Conservation (phyloP, 2,888 invertebrate species). For the Homarus gammarus region DNA sequence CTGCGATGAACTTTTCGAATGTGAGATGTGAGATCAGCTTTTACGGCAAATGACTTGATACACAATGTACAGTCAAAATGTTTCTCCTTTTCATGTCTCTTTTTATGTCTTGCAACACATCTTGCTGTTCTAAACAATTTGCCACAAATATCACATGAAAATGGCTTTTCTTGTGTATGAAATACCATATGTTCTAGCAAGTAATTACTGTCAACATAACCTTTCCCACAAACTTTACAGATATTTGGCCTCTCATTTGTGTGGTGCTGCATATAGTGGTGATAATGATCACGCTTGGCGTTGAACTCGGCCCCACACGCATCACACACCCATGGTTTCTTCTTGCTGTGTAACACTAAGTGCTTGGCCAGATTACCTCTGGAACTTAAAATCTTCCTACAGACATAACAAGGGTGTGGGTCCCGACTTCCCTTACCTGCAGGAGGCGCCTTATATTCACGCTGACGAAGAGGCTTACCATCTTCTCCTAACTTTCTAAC, state of each 20-base stretch:
- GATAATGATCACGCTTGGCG: slow-evolving; percentile 67
- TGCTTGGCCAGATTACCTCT: slow-evolving; percentile 75
- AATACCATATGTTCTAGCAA: slow-evolving; percentile 74
- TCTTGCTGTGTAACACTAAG: slow-evolving; percentile 64
- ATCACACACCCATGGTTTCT: slow-evolving; percentile 73
- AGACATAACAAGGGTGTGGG: slow-evolving; percentile 70
- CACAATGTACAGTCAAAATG: slow-evolving; percentile 68
- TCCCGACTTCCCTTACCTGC: slow-evolving; percentile 60
- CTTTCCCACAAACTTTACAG: slow-evolving; percentile 74
- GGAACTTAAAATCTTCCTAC: slow-evolving; percentile 73
- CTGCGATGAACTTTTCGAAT: slow-evolving; percentile 46
- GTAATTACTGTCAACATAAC: slow-evolving; percentile 68
- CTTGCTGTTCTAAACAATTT: slow-evolving; percentile 69
- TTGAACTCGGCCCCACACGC: slow-evolving; percentile 71
- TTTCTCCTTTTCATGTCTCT: slow-evolving; percentile 68
- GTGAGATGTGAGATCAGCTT: slow-evolving; percentile 69
- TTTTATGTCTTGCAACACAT: slow-evolving; percentile 68
- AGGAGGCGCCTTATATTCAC: slow-evolving; percentile 9
- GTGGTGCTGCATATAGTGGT: slow-evolving; percentile 71
- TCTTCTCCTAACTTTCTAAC: slow-evolving; percentile 32
- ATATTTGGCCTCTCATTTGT: slow-evolving; percentile 68
- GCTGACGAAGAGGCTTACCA: slow-evolving; percentile 20
- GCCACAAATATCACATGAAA: slow-evolving; percentile 70
- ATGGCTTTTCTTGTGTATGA: slow-evolving; percentile 65
- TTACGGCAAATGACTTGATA: slow-evolving; percentile 70